Evolutionary conservation across 2,888 invertebrate genomes (phyloP).

Genomic region (Acanthosepion pharaonis): DNA sequence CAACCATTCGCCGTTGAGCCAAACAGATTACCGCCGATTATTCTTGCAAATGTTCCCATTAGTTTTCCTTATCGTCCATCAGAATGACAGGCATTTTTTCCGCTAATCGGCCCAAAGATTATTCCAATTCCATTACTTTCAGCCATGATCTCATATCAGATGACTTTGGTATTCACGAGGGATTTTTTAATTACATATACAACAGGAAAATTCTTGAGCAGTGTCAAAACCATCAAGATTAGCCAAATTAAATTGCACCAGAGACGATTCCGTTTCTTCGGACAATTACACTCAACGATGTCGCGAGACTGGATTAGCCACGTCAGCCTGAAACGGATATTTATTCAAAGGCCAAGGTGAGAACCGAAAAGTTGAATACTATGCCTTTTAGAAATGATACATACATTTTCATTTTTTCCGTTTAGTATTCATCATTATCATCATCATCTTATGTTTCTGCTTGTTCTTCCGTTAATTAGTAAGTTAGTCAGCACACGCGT

Average conservation of each 20-base stretch:
- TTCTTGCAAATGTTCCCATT: too few relatives aligned
- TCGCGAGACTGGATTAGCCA: neutral
- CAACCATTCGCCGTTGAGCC: neutral
- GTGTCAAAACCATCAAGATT: neutral
- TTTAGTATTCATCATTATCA: neutral
- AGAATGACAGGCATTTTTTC: neutral
- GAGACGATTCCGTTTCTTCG: neutral
- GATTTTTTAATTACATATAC: neutral
- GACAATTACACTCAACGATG: neutral
- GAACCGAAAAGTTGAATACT: neutral
- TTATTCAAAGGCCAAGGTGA: neutral
- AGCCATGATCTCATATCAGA: neutral
- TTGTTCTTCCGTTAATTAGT: too few relatives aligned
- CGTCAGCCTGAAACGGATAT: neutral
- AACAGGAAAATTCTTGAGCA: neutral
- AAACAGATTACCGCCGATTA: neutral
- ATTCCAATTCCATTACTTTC: neutral
- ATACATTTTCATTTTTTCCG: neutral
- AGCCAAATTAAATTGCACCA: neutral
- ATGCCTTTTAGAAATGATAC: neutral
- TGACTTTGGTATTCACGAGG: neutral
- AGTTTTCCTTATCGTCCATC: neutral
- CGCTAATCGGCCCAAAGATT: neutral
- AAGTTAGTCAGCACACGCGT: too few relatives aligned
- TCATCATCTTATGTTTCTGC: neutral